Base-by-base conservation (phyloP, 1,140 invertebrate genomes). In the Lethrus apterus region DNA sequence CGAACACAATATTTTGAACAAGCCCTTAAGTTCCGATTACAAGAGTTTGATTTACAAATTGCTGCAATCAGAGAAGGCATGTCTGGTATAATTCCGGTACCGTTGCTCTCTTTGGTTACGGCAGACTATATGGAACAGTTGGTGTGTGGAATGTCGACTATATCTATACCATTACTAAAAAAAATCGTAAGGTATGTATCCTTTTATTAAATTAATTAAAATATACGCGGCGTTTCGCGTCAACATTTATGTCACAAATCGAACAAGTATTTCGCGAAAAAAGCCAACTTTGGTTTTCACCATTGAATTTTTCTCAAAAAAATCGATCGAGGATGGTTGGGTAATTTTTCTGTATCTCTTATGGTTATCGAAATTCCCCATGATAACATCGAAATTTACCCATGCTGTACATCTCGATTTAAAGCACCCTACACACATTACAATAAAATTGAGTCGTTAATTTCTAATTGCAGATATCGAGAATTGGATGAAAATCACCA, bases 41-140 rank as follows among this genome's bases (percentile, higher is more conserved):
- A 80, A 54, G 79, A 83, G 61, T 79, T 81, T 70, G 76, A 81
- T 59, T 50, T 72, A 31, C 79, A 81, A 75, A 69, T 80, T 23
- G 65, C 70, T 2, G 72, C 77, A 7, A 69, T 83, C 11, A 57
- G 79, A 35, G 79, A 80, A 56, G 81, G 81, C 2, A 80, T 83
- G 78, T 66, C 78, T 0, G 76, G 77, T 51, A 77, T 83, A 20
- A 71, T 82, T 21, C 79, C 81, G 8, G 77, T 82, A 1, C 80
- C 81, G 2, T 60, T 83, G 14, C 51, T 83, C 9, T 77, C 75
- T 2, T 60, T 83, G 14, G 65, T 81, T 45, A 81, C 80, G 2
- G 72, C 74, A 1, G 62, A 71, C 26, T 68, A 78, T 54, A 62
- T 83, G 44, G 81, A 83, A 62, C 75, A 79, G 55, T 64, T 82